Evolutionary conservation across 30 jellyfish, hydroid and myxozoan species (phyloP), one percentile per base, ranked within the genome.

Genomic region (Kudoa iwatai): DNA sequence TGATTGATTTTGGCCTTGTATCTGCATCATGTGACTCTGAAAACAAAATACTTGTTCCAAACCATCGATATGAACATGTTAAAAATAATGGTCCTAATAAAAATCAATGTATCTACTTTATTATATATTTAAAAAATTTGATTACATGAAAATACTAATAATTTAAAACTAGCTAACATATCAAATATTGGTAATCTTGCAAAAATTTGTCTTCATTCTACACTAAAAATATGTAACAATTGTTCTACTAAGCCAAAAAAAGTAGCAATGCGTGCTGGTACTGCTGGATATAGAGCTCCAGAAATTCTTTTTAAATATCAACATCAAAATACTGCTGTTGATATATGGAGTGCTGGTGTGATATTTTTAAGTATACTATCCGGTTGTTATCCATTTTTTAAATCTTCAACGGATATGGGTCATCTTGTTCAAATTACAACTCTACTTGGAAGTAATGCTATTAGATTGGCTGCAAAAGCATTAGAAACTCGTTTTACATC

Each of bases 261-360:
- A 41, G 43, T 38, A 13, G 96, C 88, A 7, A 87, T 88, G 0
- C 59, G 96, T 19, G 96, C 96, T 44, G 96, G 96, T n/a, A 77
- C 96, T 3, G 81, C 96, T 0, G 96, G 96, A n/a, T 77, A 62
- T 41, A 48, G 96, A 25, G 56, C 96, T 12, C 96, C 96, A 0
- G 96, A 77, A 34, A 84, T 77, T 13, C 39, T 77, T 47, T 44
- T 54, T 65, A 58, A 83, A 22, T 53, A 56, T 14, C 84, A 84
- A 0, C 38, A 57, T 22, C 96, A 77, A 52, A 77, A 87, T 0
- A 64, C 96, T 13, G 96, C 96, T 49, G 96, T 77, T 19, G 96
- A 77, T 31, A 57, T 77, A 10, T 77, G 96, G 96, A 51, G 88
- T 12, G 96, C 88, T 34, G 96, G 96, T 21, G 56, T 77, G 33